Evolutionary conservation across 2,797 vertebrate species (phyloP).

Genomic region (Pteropus rufus): DNA sequence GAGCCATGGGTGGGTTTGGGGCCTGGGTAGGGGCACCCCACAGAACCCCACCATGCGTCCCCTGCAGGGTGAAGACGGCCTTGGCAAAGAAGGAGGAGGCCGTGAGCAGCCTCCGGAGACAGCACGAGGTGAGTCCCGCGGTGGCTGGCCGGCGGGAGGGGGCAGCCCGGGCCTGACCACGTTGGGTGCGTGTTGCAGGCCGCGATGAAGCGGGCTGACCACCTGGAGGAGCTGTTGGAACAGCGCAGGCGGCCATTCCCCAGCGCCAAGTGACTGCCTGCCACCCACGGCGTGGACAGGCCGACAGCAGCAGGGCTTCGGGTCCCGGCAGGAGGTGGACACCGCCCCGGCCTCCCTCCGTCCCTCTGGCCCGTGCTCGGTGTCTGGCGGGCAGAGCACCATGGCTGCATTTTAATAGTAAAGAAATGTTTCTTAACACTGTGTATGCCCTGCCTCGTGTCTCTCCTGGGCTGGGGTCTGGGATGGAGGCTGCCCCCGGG

Average conservation of each 20-base stretch:
- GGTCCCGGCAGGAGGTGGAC: accelerated
- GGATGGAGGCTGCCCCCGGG: neutral
- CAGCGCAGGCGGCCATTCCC: slow-evolving; percentile 88
- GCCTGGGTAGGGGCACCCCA: accelerated
- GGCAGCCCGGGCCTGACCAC: neutral
- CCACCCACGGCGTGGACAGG: accelerated
- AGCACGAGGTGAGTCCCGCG: slow-evolving; percentile 88
- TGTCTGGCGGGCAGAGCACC: accelerated
- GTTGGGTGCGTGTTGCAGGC: slow-evolving; percentile 81
- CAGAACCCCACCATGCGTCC: accelerated
- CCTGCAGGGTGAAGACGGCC: slow-evolving; percentile 90
- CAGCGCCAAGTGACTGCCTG: slow-evolving; percentile 79
- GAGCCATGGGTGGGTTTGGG: neutral
- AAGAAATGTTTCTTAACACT: slow-evolving; percentile 66
- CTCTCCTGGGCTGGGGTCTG: neutral
- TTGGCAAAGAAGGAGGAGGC: slow-evolving; percentile 93
- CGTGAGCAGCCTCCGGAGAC: slow-evolving; percentile 88
- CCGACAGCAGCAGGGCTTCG: neutral
- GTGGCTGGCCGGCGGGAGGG: accelerated
- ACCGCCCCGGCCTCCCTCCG: accelerated
- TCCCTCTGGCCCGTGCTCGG: accelerated
- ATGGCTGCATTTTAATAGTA: slow-evolving; percentile 60
- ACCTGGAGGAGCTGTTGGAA: slow-evolving; percentile 92
- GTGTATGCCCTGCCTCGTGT: accelerated
- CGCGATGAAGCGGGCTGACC: slow-evolving; percentile 90